Base-by-base conservation (phyloP, 2,113 vertebrate species). In the Hippocampus zosterae region DNA sequence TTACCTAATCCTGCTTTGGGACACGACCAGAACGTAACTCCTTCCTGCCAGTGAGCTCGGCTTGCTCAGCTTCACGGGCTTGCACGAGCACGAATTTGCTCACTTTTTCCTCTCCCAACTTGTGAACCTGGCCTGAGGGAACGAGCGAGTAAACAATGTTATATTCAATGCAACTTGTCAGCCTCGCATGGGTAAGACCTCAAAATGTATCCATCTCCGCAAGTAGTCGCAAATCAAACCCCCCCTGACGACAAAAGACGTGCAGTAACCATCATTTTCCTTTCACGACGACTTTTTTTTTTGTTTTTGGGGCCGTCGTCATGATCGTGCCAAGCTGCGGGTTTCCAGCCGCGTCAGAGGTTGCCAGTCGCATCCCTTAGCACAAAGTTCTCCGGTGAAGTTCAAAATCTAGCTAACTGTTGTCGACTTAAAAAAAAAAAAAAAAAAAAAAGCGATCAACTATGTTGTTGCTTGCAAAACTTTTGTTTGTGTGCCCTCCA, bases 1-100 rank as follows among this genome's bases (percentile, higher is more conserved):
- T 79, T 80, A 84, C 75, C 71, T 78, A 84, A 89, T 89, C 79
- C 81, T 62, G 64, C 67, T 82, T 66, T 73, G 69, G 78, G 69
- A 68, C 64, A 76, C 56, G 37, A 77, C 70, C 71, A 82, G 72
- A 87, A 87, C 80, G 78, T 75, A 72, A 69, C 83, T 88, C 79
- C 77, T 87, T 69, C 81, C 72, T 85, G 69, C 60, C 44, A 62
- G 67, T 77, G 70, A 70, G 64, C n/a, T 73, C 37, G n/a, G 67
- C 59, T 74, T 25, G 2, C 27, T 67, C 67, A 65, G 65, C 40
- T 66, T 63, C 78, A 77, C 62, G 46, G 65, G 74, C 67, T 42
- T 70, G 46, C 57, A 65, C 41, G 18, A 46, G 63, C 63, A 23
- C 63, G 16, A 27, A 13, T 65, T 46, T 60, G 13, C 13, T 33